Evolutionary conservation across 2,113 vertebrate species (phyloP), one percentile per base, ranked within the genome.

Genomic region (Todiramphus saurophagus): DNA sequence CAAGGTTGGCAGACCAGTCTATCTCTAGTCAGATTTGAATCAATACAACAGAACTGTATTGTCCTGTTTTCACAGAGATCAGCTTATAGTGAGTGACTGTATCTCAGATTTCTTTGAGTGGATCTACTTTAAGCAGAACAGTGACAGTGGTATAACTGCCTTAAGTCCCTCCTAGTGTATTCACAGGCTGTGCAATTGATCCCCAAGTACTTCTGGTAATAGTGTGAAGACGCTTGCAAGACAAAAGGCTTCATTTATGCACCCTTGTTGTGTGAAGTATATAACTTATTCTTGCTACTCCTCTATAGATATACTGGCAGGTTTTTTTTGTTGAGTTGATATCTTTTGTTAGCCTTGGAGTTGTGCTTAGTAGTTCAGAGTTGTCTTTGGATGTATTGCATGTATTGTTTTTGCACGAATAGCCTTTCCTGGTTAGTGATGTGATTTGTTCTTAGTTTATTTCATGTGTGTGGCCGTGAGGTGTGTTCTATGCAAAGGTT

Each of bases 231-330:
- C 19, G 6, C 69, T 92, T 28, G 17, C 10, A 21, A 50, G n/a
- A 18, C 43, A 77, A 43, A 91, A 48, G 6, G 2, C 43, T 80
- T 73, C 13, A 15, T 4, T 75, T 18, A 20, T 8, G 10, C 15
- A 19, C 4, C 8, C 17, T 55, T 58, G 31, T n/a, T 88, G 16
- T 66, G 51, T 56, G 46, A 59, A 46, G 25, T 30, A 50, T 25
- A 24, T 28, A 53, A 51, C 12, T 46, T 60, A 24, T 2, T 58
- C 7, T 51, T 4, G 7, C 4, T 59, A 13, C 30, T 74, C 2
- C 56, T 64, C 21, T 43, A 3, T 2, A 64, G 68, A 15, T 30
- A 10, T 0, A 1, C 10, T 6, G 1, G 31, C 17, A 25, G 24
- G 15, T 16, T 16, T 28, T 28, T 28, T 53, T 53, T 28, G 51